Conservation (phyloP, 2,888 invertebrate genomes). For the Galeopsomyia nigrocyanea region DNA sequence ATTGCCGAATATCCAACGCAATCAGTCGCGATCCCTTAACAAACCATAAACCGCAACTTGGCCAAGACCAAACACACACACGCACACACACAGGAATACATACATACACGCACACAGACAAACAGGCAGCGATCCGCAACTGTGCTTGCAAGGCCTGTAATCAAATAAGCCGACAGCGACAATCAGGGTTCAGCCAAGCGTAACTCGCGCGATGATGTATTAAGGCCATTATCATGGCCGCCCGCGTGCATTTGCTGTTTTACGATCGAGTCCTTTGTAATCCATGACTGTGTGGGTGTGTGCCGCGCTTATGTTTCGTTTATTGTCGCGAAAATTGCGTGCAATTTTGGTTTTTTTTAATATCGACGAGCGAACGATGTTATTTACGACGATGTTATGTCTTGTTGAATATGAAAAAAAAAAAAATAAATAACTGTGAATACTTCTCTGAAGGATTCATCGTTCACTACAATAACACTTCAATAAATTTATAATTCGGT, state of each 20-base stretch:
- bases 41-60: slow-evolving; percentile 18
- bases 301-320: neutral
- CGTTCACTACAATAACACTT: too few relatives aligned
- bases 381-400: too few relatives aligned
- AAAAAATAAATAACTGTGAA: too few relatives aligned
- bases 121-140: slow-evolving; percentile 16
- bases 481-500: too few relatives aligned
- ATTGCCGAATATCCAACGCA: too few relatives aligned
- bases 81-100: slow-evolving; percentile 39
- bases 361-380: too few relatives aligned
- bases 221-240: slow-evolving; percentile 65
- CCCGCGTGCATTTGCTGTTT: slow-evolving; percentile 47
- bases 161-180: slow-evolving; percentile 45
- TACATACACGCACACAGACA: slow-evolving; percentile 39
- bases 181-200: slow-evolving; percentile 62
- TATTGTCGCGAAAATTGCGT: too few relatives aligned
- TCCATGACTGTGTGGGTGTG: neutral
- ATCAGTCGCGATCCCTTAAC: neutral
- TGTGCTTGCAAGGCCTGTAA: slow-evolving; percentile 12
- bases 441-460: too few relatives aligned
- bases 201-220: slow-evolving; percentile 63
- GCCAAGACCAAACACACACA: slow-evolving; percentile 18
- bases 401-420: too few relatives aligned
- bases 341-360: too few relatives aligned
- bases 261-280: neutral